A percentile compares a stretch with the other conserved stretches of the same genome.
These are phyloP conservation scores for Siderastrea siderea DNA, from an alignment of 92 coral and sea anemone genomes.

Conservation along the genomic window DNA sequence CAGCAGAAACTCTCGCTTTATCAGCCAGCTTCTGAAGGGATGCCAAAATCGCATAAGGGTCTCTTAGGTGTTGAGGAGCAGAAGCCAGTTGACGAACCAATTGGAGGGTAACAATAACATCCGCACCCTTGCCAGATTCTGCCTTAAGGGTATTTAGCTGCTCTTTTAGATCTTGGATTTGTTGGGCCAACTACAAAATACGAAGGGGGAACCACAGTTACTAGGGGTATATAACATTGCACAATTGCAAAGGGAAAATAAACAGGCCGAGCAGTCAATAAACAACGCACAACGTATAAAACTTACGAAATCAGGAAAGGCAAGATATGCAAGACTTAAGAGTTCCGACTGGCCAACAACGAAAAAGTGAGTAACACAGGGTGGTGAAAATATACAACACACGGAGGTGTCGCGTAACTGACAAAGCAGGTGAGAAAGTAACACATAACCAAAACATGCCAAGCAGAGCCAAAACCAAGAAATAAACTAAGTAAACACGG, in stretches of 20 bases:
- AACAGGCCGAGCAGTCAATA: not conserved
- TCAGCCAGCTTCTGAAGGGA: constrained; percentile 54
- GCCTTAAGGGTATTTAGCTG: constrained; percentile 26
- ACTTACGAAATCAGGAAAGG: not conserved
- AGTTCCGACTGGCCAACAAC: no score
- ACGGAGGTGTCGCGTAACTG: no score
- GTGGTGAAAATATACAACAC: no score
- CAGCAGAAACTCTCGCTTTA: constrained; percentile 36
- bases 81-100: constrained; percentile 41
- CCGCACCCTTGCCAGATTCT: constrained; percentile 12
- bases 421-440: no score
- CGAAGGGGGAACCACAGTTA: not conserved
- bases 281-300: not conserved
- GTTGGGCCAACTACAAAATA: constrained; percentile 21
- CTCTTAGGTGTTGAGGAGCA: constrained; percentile 29
- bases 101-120: constrained; percentile 29
- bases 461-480: no score
- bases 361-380: no score
- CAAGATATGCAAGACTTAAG: not conserved
- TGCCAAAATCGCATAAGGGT: constrained; percentile 39
- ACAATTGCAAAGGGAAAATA: not conserved
- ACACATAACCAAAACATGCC: no score
- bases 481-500: no score
- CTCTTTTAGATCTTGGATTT: constrained; percentile 20
- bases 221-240: not conserved